phyloP scores from a whole-genome alignment of 2,888 invertebrate genomes.

The Cerastis leucographa region DNA sequence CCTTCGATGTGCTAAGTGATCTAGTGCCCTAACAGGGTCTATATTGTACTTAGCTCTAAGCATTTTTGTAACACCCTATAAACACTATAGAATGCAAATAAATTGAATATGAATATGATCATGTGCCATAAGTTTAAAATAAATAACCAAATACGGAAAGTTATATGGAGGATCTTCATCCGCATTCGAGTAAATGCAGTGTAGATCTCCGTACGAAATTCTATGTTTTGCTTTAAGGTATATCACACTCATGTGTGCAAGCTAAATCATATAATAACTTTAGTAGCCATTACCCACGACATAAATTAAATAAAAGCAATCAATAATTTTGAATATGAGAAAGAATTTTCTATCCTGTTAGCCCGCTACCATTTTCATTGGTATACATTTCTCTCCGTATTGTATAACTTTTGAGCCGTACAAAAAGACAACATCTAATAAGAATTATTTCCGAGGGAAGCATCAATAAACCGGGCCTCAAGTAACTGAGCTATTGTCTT shows the following conservation, averaged over 20 bases:
- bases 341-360: neutral
- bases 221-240: neutral
- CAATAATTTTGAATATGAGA: neutral
- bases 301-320: neutral
- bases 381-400: slow-evolving; percentile 3
- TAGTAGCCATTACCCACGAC: neutral
- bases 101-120: too few species aligned
- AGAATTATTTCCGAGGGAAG: slow-evolving; percentile 29
- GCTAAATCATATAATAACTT: too few species aligned
- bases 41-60: too few species aligned
- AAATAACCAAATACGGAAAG: neutral
- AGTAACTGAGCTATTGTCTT: slow-evolving; percentile 56
- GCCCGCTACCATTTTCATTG: neutral
- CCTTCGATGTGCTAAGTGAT: too few species aligned
- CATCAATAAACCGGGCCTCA: slow-evolving; percentile 43
- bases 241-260: neutral
- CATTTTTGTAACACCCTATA: too few species aligned
- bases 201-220: too few species aligned
- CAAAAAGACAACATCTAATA: slow-evolving; percentile 36
- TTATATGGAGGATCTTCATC: neutral
- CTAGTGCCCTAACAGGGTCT: too few species aligned
- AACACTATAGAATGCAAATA: too few species aligned
- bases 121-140: neutral
- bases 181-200: neutral
- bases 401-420: slow-evolving; percentile 20